A percentile compares a stretch with the other conserved stretches of the same genome.
Evolutionary conservation across 2,113 vertebrate genomes (phyloP).

Genomic region (Enhydra lutris): DNA sequence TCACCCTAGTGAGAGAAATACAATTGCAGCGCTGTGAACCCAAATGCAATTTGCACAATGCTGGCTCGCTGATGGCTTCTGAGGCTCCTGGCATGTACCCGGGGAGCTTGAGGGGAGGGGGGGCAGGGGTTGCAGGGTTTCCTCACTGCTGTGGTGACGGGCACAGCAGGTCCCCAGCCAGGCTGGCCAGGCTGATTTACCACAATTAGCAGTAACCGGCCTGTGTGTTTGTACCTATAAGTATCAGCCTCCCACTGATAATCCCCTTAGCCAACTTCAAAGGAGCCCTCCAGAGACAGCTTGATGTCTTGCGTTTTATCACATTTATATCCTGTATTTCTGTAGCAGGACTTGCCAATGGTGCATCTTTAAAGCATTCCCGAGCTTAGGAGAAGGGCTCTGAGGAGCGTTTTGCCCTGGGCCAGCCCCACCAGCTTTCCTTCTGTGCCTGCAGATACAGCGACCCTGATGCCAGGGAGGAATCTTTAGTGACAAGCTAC

Average conservation of each 20-base stretch:
- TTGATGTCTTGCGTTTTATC: conserved; percentile 66
- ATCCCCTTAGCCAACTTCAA: conserved; percentile 76
- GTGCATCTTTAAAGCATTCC: conserved; percentile 51
- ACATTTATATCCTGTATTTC: conserved; percentile 55
- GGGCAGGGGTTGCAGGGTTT: neutral
- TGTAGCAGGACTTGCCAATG: conserved; percentile 29
- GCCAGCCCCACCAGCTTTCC: conserved; percentile 36
- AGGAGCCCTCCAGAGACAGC: conserved; percentile 51
- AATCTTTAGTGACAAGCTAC: conserved; percentile 16
- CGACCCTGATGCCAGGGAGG: neutral
- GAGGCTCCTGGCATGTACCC: neutral
- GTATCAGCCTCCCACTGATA: conserved; percentile 74
- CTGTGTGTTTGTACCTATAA: conserved; percentile 64
- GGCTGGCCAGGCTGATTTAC: conserved; percentile 47
- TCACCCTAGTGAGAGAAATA: neutral
- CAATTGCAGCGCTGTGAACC: neutral
- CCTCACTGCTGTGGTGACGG: neutral
- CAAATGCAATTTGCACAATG: neutral
- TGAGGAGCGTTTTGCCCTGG: neutral
- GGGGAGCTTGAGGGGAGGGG: neutral
- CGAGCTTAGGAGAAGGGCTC: neutral
- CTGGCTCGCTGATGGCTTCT: neutral
- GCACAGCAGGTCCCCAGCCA: conserved; percentile 45
- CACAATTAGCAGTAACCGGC: conserved; percentile 69
- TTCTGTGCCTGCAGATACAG: conserved; percentile 48